Evolutionary conservation across 2,888 invertebrate genomes (phyloP), one percentile per base, ranked within the genome.

Genomic region (Drosophila barbarae): DNA sequence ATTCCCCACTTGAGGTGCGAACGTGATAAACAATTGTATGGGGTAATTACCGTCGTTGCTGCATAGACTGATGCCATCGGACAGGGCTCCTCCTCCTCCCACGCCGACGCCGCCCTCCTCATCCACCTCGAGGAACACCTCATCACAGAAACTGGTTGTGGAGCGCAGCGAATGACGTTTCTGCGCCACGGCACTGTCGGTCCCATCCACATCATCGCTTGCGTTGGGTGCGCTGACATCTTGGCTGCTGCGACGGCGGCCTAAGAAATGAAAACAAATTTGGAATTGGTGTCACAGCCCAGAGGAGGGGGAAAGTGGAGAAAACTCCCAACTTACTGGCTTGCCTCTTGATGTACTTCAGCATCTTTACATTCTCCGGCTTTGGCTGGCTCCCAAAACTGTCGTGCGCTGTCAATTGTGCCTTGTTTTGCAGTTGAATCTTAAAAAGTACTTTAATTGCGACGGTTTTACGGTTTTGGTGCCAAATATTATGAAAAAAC

Each of bases 101-200:
- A 61, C 15, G 35, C 60, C 23, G n/a, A 61, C 15, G 35, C 60
- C 23, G 13, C 57, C 32, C 58, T 56, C 46, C 58, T 65, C 54
- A 30, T 73, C 64, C 50, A 84, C 80, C 60, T 87, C 86, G 66
- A 86, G 75, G 51, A 83, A 83, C 42, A 87, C 68, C 70, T 87
- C 87, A 80, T 87, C 87, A 63, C 87, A 87, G 75, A 87, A 87
- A 73, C 87, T 87, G 52, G 87, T 86, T 69, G 87, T 86, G 9
- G 87, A 87, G 35, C 86, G 84, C 58, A 87, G 66, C 49, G 87
- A 87, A 71, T 86, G 75, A 39, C 87, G 85, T 68, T 87, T 87
- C 61, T 57, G 74, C 50, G 73, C 72, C 55, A 67, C 65, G 50
- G 57, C 70, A 44, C 69, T 64, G 58, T 72, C 74, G 44, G 53